phyloP scores from a whole-genome alignment of 2,113 vertebrate genomes.

The Ophiodon elongatus region DNA sequence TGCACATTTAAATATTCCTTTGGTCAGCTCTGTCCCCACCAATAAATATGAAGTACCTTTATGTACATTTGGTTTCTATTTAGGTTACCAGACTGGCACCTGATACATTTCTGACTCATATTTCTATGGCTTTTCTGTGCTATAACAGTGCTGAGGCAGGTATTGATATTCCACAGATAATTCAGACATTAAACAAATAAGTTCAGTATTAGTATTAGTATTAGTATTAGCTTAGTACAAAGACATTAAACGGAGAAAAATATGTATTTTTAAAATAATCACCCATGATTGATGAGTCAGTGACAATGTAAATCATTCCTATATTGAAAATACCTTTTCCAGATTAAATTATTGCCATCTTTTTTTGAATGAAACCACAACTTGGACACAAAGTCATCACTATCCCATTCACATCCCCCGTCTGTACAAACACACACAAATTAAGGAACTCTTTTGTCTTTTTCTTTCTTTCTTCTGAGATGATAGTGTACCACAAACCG shows the following conservation, averaged over 20 bases:
- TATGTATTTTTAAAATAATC: not conserved
- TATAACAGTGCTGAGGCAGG: not conserved
- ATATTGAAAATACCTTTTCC: not conserved
- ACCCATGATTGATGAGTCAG: not conserved
- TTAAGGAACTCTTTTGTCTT: not conserved
- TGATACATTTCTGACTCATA: conserved; percentile 8
- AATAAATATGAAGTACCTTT: conserved; percentile 40
- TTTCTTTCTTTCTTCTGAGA: not conserved
- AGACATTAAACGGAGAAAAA: not conserved
- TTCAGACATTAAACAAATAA: not conserved
- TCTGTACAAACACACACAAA: not conserved
- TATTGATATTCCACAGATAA: not conserved
- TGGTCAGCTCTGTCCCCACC: conserved; percentile 33
- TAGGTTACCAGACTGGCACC: conserved; percentile 10
- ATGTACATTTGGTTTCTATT: conserved; percentile 52
- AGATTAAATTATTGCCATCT: not conserved
- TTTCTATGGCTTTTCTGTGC: conserved; percentile 1
- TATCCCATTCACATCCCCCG: not conserved
- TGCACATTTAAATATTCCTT: conserved; percentile 47
- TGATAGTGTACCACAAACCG: conserved; percentile 30
- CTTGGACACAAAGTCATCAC: not conserved
- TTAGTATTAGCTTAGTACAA: too few relatives aligned
- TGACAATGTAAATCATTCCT: not conserved
- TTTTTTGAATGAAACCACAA: not conserved
- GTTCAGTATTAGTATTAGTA: too few relatives aligned